Conservation (phyloP, 2,113 vertebrate genomes). For the Channa maculata region DNA sequence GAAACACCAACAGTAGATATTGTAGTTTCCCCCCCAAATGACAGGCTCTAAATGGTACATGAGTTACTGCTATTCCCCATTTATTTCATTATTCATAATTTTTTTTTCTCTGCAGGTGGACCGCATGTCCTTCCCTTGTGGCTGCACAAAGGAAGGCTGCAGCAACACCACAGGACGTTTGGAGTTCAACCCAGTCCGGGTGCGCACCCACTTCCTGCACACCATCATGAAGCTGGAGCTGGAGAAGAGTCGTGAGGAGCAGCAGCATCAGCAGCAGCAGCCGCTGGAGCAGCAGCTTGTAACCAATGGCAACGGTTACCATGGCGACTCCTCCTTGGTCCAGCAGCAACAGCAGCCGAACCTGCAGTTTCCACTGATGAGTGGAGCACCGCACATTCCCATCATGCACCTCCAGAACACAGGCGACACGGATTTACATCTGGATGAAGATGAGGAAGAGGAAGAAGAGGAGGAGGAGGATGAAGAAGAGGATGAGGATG, state of each 20-base stretch:
- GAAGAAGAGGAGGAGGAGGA: constrained; percentile 71
- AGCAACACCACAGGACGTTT: constrained; percentile 93
- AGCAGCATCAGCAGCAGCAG: constrained; percentile 80
- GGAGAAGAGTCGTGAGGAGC: constrained; percentile 92
- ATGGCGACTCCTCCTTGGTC: constrained; percentile 85
- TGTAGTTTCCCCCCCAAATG: not conserved
- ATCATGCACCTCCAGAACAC: constrained; percentile 91
- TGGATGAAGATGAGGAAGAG: constrained; percentile 84
- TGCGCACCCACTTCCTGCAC: constrained; percentile 97
- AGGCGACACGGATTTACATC: constrained; percentile 84
- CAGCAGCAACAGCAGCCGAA: constrained; percentile 84
- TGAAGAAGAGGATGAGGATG: constrained; percentile 78
- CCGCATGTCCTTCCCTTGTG: constrained; percentile 96
- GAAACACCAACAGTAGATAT: not conserved
- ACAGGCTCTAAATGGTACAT: constrained; percentile 1
- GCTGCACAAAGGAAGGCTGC: constrained; percentile 95
- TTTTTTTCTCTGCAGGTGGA: constrained; percentile 86
- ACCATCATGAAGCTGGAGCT: constrained; percentile 98
- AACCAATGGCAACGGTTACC: constrained; percentile 89
- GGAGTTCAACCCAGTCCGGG: constrained; percentile 96
- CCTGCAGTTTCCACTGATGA: constrained; percentile 88
- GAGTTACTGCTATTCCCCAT: not conserved
- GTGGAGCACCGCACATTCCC: constrained; percentile 80
- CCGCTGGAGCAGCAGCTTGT: constrained; percentile 87
- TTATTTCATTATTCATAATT: not conserved